These are phyloP conservation scores for Tetranychus urticae DNA, from an alignment of 1,140 invertebrate species.

Conservation along the genomic window DNA sequence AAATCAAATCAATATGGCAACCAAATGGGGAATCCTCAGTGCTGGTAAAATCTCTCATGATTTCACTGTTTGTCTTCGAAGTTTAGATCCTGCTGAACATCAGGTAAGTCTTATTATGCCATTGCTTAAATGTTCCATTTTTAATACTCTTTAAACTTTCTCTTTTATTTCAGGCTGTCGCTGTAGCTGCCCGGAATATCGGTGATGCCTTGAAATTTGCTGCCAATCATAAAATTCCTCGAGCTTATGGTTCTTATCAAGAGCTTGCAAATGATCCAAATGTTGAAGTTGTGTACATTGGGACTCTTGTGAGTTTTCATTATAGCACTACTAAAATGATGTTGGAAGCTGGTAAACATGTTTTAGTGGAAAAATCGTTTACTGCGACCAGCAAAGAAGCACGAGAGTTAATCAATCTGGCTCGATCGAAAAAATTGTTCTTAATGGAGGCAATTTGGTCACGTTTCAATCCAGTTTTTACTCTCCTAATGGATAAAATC, in stretches of 20 bases:
- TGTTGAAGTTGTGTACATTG: constrained; percentile 55
- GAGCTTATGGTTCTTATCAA: constrained; percentile 45
- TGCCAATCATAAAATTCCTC: constrained; percentile 36
- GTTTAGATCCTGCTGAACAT: too few species aligned
- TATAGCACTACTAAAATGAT: constrained; percentile 36
- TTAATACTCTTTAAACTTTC: neutral
- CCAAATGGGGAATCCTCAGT: too few species aligned
- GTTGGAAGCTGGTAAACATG: constrained; percentile 46
- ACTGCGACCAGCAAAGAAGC: constrained; percentile 27
- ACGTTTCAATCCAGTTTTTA: constrained; percentile 48
- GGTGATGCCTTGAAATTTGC: constrained; percentile 46
- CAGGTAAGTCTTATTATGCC: too few species aligned
- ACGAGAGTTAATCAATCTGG: constrained; percentile 29
- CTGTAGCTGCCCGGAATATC: constrained; percentile 40
- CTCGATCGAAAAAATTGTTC: constrained; percentile 25
- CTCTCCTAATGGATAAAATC: constrained; percentile 32
- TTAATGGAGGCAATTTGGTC: constrained; percentile 44
- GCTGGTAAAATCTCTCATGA: too few species aligned
- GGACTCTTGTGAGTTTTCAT: constrained; percentile 40
- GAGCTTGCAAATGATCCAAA: constrained; percentile 43
- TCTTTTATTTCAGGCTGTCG: constrained; percentile 26
- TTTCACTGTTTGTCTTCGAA: too few species aligned
- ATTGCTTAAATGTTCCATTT: too few species aligned
- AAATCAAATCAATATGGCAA: too few species aligned
- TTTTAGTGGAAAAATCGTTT: constrained; percentile 61